Conservation (phyloP, 2,113 vertebrate genomes). For the Danio rerio region GRCz12tu NC_133196.1:43722501-43723000, state of each 20-base stretch:
- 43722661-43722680: background rate
- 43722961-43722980: too few species aligned
- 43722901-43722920: background rate
- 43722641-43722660: background rate
- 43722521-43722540: conserved; percentile 92
- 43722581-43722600: background rate
- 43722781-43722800: background rate
- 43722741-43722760: background rate
- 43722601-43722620: background rate
- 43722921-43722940: background rate
- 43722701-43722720: too few species aligned
- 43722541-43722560: conserved; percentile 79
- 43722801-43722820: background rate
- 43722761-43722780: background rate
- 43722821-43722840: background rate
- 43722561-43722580: background rate
- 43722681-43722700: background rate
- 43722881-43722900: too few species aligned
- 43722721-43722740: too few species aligned
- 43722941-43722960: background rate
- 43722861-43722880: background rate
- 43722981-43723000: too few species aligned
- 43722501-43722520: conserved; percentile 93
- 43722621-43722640: too few species aligned
- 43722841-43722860: background rate